These are phyloP conservation scores for Lithobates pipiens DNA, from an alignment of 2,797 vertebrate genomes.

Conservation along the genomic window DNA sequence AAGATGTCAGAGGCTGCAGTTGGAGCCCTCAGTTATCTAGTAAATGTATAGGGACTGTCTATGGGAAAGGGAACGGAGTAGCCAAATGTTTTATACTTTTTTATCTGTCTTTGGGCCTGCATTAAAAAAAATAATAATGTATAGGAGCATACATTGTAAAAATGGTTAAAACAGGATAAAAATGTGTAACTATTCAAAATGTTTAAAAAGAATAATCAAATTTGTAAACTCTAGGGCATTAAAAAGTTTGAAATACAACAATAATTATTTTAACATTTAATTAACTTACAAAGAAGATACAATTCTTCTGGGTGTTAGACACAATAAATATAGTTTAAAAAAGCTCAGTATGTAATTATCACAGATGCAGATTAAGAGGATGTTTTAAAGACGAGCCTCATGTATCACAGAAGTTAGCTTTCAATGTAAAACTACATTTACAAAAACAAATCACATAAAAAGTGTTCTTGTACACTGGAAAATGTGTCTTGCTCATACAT, in stretches of 20 bases:
- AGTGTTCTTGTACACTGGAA: too few species aligned
- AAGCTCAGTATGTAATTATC: slow-evolving; percentile 7
- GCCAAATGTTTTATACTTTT: too few species aligned
- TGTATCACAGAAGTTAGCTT: background rate
- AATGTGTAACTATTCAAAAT: background rate
- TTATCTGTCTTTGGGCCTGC: too few species aligned
- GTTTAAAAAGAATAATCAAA: background rate
- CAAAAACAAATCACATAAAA: background rate
- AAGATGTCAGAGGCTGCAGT: too few species aligned
- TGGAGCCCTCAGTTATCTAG: too few species aligned
- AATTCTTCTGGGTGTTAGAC: background rate
- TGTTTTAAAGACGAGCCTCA: background rate
- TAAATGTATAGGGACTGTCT: too few species aligned
- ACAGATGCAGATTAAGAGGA: background rate
- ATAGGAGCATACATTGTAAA: background rate
- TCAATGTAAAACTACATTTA: background rate
- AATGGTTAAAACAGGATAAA: background rate
- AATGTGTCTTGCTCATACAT: too few species aligned
- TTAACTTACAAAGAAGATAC: slow-evolving; percentile 13
- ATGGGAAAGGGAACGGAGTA: too few species aligned
- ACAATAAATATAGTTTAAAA: slow-evolving; percentile 7
- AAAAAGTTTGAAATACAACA: background rate
- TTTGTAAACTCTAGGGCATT: background rate
- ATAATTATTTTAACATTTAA: slow-evolving; percentile 24
- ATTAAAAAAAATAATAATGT: too few species aligned